phyloP scores from a whole-genome alignment of 2,113 vertebrate species.

The Oxygymnocypris stewartii region DNA sequence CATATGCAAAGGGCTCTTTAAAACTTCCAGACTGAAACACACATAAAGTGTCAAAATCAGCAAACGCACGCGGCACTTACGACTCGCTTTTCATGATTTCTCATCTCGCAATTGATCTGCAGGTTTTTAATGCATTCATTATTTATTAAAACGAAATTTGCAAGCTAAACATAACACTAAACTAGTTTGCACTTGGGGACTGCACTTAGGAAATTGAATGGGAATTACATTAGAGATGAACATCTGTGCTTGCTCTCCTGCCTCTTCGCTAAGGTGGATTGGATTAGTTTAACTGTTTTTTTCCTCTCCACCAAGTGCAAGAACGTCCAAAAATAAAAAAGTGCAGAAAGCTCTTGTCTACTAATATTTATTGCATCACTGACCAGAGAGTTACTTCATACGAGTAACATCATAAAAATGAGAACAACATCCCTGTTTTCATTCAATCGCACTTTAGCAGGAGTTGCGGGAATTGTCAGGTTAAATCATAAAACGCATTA shows the following conservation, averaged over 20 bases:
- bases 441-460: constrained; percentile 33
- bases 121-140: constrained; percentile 90
- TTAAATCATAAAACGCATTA: constrained; percentile 50
- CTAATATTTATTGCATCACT: constrained; percentile 36
- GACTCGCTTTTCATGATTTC: constrained; percentile 82
- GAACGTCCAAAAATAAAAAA: constrained; percentile 63
- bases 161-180: constrained; percentile 91
- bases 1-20: constrained; percentile 57
- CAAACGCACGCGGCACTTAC: constrained; percentile 77
- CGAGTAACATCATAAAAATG: constrained; percentile 13
- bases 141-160: constrained; percentile 93
- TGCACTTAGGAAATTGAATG: constrained; percentile 92
- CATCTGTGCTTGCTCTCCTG: constrained; percentile 88
- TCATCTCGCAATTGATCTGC: constrained; percentile 87
- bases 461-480: constrained; percentile 31
- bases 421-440: not conserved
- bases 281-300: constrained; percentile 83
- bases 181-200: constrained; percentile 88
- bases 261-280: constrained; percentile 83
- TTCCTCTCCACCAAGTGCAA: constrained; percentile 63
- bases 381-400: constrained; percentile 29
- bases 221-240: constrained; percentile 91
- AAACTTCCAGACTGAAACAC: constrained; percentile 56
- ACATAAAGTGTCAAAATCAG: constrained; percentile 69
- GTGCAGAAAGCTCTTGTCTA: constrained; percentile 51